Evolutionary conservation across 1,140 invertebrate species (phyloP), one percentile per base, ranked within the genome.

Genomic region (Ceratosolen solmsi): DNA sequence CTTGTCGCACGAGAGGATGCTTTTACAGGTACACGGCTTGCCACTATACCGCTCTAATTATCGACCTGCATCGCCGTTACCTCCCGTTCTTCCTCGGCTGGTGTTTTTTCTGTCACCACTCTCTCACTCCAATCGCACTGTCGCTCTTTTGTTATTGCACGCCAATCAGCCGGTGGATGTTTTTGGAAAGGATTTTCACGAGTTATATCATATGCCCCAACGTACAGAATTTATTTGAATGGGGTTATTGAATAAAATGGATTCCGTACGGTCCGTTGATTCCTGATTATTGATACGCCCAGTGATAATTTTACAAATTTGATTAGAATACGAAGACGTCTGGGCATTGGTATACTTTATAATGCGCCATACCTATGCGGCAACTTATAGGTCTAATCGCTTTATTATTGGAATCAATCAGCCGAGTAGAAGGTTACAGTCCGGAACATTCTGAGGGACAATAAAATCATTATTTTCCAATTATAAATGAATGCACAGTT

Each of bases 21-120:
- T 80, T 73, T 60, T 68, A 75, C 79, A 41, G 72, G 33, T 75
- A 81, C 60, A 74, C 72, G 58, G n/a, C 72, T 68, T 68, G 36
- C 68, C 71, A 74, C 70, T 73, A 79, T 72, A 54, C 68, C n/a
- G 46, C 72, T 81, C 79, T 81, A 75, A 81, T 81, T 81, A 70
- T 81, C 72, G 79, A 68, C 38, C 78, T 36, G 41, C 78, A 38
- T n/a, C 51, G 38, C 33, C 25, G 58, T 56, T 75, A 68, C 73
- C 77, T 80, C 82, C 54, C 63, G 68, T 4, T n/a, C 27, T 20
- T 38, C 27, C 13, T 13, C 41, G 13, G 41, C 41, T 17, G 3
- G 36, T 33, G 49, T 51, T 71, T 58, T 58, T 58, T 58, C 25
- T 60, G 36, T 41, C 20, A 51, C 71, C 30, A 13, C 54, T 58